Evolutionary conservation across 2,113 vertebrate genomes (phyloP), one percentile per base, ranked within the genome.

Genomic region (Myrmecobius fasciatus): DNA sequence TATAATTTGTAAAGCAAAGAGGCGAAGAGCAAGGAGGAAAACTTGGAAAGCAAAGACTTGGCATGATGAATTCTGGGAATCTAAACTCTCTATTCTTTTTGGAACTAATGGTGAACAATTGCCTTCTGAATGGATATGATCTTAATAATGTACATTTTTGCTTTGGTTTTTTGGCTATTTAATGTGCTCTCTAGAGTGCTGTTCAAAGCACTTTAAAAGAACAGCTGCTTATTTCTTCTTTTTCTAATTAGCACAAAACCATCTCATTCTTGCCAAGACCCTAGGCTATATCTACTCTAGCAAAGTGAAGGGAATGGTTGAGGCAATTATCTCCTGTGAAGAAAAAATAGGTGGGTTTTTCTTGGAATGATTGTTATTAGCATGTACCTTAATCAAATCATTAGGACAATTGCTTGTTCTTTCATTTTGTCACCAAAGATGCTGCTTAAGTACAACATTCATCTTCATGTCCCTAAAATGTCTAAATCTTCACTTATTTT

Each of bases 181-280:
- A 97, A 96, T 96, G 95, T 96, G 51, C 90, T 97, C 97, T 96
- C 96, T 93, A 96, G 96, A 97, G 97, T 96, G 83, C 46, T 96
- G 95, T 96, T 97, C 96, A 97, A 97, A 97, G 95, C 91, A 95
- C 67, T 91, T 97, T 94, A 96, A 97, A 96, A 96, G 51, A 97
- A 56, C 92, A 94, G 60, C 97, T 96, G 96, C 96, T 95, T 96
- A 95, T 96, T 97, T 97, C 95, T 96, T 94, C 83, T 92, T 92
- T 91, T 97, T 97, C 90, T 98, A 98, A 97, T 97, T 97, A 97
- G 96, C 94, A 97, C 60, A 96, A 97, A 97, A 94, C 96, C 95
- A 51, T 95, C 96, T 94, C 94, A 91, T 92, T 96, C 95, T 96
- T 93, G 95, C 93, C 25, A 6, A 95, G 83, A 25, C 95, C 96